These are phyloP conservation scores for Oncorhynchus nerka DNA, from an alignment of 2,113 vertebrate species.

Conservation along the genomic window DNA sequence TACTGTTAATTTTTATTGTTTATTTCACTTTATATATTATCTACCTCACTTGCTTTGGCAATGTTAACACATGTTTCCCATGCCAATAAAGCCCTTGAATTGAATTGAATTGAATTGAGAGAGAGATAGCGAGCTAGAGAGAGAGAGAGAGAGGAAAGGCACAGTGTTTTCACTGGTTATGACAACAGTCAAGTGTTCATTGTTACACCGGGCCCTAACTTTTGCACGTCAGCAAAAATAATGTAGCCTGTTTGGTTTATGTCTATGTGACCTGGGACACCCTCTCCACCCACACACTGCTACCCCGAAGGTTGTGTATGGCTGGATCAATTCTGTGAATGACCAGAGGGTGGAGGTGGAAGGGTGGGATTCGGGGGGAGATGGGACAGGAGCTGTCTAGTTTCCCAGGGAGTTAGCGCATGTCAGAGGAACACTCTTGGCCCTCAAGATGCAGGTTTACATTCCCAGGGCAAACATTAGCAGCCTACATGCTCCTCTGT, in stretches of 20 bases:
- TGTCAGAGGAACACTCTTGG: conserved; percentile 18
- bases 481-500: background rate
- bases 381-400: conserved; percentile 10
- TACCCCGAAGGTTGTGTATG: background rate
- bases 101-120: no score
- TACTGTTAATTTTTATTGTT: no score
- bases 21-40: no score
- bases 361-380: background rate
- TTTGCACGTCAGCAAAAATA: conserved; percentile 54
- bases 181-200: conserved; percentile 56
- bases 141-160: background rate
- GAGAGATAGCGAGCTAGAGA: no score
- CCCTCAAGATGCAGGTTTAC: conserved; percentile 8
- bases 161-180: conserved; percentile 56
- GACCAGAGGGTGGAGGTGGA: background rate
- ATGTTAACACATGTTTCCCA: no score
- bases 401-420: conserved; percentile 34
- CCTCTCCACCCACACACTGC: background rate
- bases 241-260: conserved; percentile 40
- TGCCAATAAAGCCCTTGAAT: no score
- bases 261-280: conserved; percentile 15
- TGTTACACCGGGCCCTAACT: conserved; percentile 35
- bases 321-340: background rate
- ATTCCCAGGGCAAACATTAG: background rate
- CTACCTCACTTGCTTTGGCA: no score